Evolutionary conservation across 2,113 vertebrate genomes (phyloP).

Genomic region (Motacilla tschutschensis): DNA sequence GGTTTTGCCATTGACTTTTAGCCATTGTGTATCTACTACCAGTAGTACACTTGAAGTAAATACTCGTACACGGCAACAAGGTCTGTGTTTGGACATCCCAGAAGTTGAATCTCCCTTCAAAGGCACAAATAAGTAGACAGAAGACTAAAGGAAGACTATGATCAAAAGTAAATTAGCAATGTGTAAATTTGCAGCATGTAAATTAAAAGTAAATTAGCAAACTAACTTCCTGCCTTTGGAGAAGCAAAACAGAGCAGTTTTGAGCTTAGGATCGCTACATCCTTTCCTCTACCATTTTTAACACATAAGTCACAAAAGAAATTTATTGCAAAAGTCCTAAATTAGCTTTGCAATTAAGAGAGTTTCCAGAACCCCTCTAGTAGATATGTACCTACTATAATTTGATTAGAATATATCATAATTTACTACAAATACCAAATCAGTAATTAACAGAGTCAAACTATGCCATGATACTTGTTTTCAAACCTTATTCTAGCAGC

Average conservation of each 20-base stretch:
- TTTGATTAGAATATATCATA: background rate
- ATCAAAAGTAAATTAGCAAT: background rate
- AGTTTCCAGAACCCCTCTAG: background rate
- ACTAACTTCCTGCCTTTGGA: background rate
- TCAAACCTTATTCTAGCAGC: background rate
- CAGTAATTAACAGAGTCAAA: background rate
- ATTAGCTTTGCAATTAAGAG: background rate
- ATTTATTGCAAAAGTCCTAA: background rate
- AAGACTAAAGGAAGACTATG: background rate
- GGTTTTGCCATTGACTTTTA: background rate
- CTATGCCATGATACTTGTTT: background rate
- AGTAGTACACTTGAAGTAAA: background rate
- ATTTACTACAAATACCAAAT: background rate
- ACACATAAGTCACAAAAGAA: background rate
- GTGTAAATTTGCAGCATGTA: background rate
- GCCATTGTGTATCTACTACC: fast-evolving
- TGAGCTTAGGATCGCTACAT: background rate
- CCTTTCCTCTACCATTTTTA: background rate
- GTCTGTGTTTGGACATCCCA: background rate
- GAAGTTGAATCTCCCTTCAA: background rate
- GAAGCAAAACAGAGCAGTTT: background rate
- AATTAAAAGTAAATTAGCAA: background rate
- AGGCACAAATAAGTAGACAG: background rate
- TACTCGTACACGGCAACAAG: fast-evolving
- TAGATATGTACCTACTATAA: background rate